phyloP scores from a whole-genome alignment of 2,888 invertebrate genomes.

The Drosophila nr. medialis region DNA sequence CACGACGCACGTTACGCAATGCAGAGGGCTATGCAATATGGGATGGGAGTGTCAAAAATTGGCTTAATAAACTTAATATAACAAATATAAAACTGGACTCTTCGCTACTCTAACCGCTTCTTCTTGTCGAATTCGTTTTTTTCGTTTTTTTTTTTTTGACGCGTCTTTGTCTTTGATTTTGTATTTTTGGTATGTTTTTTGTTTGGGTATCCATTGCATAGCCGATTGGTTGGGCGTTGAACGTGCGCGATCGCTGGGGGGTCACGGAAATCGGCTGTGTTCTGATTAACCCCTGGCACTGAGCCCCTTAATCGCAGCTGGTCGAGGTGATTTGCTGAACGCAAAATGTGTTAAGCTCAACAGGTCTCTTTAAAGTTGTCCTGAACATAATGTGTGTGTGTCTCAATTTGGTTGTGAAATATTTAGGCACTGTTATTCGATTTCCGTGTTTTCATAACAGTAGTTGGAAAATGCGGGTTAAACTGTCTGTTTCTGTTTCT shows the following conservation, averaged over 20 bases:
- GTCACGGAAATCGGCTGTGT: conserved; percentile 73
- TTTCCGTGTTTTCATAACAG: conserved; percentile 73
- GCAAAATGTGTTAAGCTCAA: conserved; percentile 48
- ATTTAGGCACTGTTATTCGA: conserved; percentile 67
- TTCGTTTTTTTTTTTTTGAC: conserved; percentile 47
- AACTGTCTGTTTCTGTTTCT: conserved; percentile 61
- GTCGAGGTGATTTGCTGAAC: conserved; percentile 71
- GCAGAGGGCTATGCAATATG: conserved; percentile 61
- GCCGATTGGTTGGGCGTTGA: conserved; percentile 30
- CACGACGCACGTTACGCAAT: conserved; percentile 27
- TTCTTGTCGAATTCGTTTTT: neutral
- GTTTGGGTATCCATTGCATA: conserved; percentile 61
- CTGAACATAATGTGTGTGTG: conserved; percentile 36
- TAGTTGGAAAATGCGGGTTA: conserved; percentile 15
- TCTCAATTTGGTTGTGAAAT: conserved; percentile 13
- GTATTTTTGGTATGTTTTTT: conserved; percentile 32
- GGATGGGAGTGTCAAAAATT: conserved; percentile 43
- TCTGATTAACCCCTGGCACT: conserved; percentile 76
- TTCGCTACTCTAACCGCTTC: neutral
- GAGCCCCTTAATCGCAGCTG: conserved; percentile 82
- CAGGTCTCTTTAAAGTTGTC: conserved; percentile 15
- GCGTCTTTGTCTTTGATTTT: conserved; percentile 50
- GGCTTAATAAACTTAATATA: conserved; percentile 49
- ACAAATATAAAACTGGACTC: conserved; percentile 39
- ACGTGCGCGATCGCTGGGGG: conserved; percentile 40